These are phyloP conservation scores for Pristionchus entomophagus DNA, from an alignment of 2,888 invertebrate species.

Conservation along the genomic window DNA sequence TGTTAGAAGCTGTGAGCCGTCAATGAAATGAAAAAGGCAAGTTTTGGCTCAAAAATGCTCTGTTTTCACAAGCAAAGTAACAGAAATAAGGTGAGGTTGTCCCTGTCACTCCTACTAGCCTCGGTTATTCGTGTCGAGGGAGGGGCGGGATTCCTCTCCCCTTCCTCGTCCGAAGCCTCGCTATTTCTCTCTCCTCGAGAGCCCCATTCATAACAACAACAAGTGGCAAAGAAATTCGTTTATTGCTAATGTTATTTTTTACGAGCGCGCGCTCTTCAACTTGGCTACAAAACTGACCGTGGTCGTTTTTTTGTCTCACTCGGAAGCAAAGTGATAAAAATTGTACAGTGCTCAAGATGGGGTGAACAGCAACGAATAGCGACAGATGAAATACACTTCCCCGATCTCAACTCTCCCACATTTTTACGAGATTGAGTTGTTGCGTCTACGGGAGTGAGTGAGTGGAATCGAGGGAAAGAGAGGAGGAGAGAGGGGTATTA, in stretches of 20 bases:
- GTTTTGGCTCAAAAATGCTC: no score
- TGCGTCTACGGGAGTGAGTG: neutral
- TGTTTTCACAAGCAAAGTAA: no score
- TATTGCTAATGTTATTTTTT: slow-evolving; percentile 20
- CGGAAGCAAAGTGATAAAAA: no score
- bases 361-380: no score
- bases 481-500: neutral
- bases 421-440: slow-evolving; percentile 17
- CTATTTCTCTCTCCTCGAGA: neutral
- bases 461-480: neutral
- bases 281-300: neutral
- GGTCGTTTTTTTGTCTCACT: neutral
- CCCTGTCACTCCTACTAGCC: no score
- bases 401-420: neutral
- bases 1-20: no score
- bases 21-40: no score
- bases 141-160: neutral
- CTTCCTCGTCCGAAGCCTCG: neutral
- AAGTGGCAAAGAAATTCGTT: neutral
- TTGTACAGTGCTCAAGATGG: neutral
- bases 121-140: no score
- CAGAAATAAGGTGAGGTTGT: no score
- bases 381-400: neutral
- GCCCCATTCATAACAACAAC: slow-evolving; percentile 12
- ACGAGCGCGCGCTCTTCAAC: neutral